phyloP scores from a whole-genome alignment of 2,888 invertebrate species.

The Platycheirus rosarum region DNA sequence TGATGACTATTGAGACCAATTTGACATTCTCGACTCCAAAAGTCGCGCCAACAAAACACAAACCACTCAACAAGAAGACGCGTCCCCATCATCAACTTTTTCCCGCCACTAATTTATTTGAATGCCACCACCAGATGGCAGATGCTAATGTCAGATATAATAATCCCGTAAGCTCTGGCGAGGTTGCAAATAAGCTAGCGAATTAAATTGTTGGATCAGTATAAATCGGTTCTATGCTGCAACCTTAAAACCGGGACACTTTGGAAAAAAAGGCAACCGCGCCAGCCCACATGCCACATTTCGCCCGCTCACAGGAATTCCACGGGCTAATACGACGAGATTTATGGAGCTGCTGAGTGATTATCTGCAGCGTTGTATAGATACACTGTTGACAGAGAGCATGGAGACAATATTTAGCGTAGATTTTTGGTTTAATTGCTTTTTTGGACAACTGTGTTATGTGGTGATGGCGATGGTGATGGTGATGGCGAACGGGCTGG shows the following conservation, averaged over 20 bases:
- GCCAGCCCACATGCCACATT: slow-evolving; percentile 60
- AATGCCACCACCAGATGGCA: slow-evolving; percentile 71
- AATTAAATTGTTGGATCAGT: slow-evolving; percentile 66
- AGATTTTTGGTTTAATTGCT: slow-evolving; percentile 64
- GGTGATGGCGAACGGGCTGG: slow-evolving; percentile 17
- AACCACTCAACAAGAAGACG: slow-evolving; percentile 28
- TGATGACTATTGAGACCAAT: slow-evolving; percentile 59
- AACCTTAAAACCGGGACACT: slow-evolving; percentile 12
- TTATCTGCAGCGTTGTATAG: slow-evolving; percentile 48
- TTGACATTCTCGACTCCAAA: slow-evolving; percentile 62
- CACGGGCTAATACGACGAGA: slow-evolving; percentile 50
- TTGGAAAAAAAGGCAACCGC: slow-evolving; percentile 23
- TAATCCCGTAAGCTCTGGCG: slow-evolving; percentile 42
- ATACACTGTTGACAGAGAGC: slow-evolving; percentile 43
- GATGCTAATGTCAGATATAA: slow-evolving; percentile 72
- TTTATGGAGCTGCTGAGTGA: slow-evolving; percentile 71
- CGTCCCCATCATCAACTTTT: slow-evolving; percentile 41
- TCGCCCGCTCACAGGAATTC: slow-evolving; percentile 52
- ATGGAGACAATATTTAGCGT: slow-evolving; percentile 66
- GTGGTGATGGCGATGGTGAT: not conserved
- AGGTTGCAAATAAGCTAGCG: slow-evolving; percentile 34
- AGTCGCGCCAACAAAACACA: slow-evolving; percentile 3
- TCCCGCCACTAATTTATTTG: slow-evolving; percentile 62
- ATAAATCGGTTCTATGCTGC: slow-evolving; percentile 46
- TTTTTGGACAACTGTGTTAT: slow-evolving; percentile 25